Evolutionary conservation across 2,888 invertebrate species (phyloP).

Genomic region (Melanostoma scalare): DNA sequence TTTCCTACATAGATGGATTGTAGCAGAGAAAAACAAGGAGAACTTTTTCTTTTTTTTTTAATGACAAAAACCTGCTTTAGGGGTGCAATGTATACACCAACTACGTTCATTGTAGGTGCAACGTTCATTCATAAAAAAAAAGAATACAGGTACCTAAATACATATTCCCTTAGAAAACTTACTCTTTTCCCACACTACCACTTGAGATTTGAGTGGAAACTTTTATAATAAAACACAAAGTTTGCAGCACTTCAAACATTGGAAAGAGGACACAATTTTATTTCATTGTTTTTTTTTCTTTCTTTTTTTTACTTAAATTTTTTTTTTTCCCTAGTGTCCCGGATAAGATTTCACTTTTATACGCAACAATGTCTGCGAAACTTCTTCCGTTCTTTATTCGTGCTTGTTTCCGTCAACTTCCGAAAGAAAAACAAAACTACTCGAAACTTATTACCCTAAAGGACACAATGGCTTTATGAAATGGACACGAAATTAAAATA

Average conservation of each 20-base stretch:
- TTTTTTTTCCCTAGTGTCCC: background rate
- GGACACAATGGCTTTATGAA: conserved; percentile 8
- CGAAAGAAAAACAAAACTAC: conserved; percentile 47
- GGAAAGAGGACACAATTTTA: conserved; percentile 38
- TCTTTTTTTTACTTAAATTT: conserved; percentile 6
- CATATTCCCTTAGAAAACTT: conserved; percentile 42
- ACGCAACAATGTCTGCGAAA: conserved; percentile 59
- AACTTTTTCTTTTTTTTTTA: conserved; percentile 14
- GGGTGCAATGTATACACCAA: conserved; percentile 51
- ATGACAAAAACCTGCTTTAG: conserved; percentile 57
- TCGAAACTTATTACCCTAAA: conserved; percentile 22
- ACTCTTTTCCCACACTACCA: conserved; percentile 39
- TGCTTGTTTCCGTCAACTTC: conserved; percentile 30
- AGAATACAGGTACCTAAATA: conserved; percentile 11
- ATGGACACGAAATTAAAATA: background rate
- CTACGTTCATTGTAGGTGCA: conserved; percentile 61
- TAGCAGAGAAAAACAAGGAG: conserved; percentile 14
- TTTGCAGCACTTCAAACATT: conserved; percentile 36
- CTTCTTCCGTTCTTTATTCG: conserved; percentile 16
- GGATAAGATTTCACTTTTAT: conserved; percentile 48
- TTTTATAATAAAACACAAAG: conserved; percentile 62
- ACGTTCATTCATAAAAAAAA: conserved; percentile 66
- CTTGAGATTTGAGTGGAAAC: conserved; percentile 44
- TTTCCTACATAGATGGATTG: background rate
- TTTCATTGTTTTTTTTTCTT: background rate